These are phyloP conservation scores for Hyposmocoma kahamanoa DNA, from an alignment of 1,140 invertebrate species.

Conservation along the genomic window DNA sequence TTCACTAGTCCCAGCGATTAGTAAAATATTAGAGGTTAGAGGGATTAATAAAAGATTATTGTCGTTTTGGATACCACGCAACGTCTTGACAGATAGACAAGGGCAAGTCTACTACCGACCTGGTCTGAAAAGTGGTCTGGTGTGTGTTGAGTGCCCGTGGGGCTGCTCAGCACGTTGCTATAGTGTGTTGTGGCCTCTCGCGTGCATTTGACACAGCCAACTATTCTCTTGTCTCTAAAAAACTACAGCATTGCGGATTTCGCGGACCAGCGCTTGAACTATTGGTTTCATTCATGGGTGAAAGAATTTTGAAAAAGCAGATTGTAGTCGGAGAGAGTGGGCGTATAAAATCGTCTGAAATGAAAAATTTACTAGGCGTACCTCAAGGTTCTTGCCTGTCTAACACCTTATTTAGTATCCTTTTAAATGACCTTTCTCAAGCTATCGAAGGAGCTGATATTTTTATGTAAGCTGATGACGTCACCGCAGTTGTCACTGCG, in stretches of 20 bases:
- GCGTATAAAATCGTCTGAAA: not conserved
- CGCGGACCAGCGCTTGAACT: not conserved
- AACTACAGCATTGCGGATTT: constrained; percentile 1
- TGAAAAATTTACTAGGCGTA: not conserved
- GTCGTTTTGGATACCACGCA: not conserved
- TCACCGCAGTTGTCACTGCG: not conserved
- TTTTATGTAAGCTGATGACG: constrained; percentile 4
- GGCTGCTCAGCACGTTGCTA: not conserved
- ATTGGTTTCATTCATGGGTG: not conserved
- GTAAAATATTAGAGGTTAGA: not conserved
- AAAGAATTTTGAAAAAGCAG: not conserved
- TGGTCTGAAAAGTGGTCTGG: constrained; percentile 1
- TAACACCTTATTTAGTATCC: not conserved
- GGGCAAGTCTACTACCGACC: not conserved
- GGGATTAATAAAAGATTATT: not conserved
- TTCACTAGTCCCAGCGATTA: not conserved
- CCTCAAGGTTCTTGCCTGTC: constrained; percentile 5
- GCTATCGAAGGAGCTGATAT: not conserved
- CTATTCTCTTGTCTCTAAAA: not conserved
- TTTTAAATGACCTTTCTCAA: not conserved
- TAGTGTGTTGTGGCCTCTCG: constrained; percentile 3
- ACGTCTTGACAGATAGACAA: not conserved
- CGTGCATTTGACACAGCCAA: not conserved
- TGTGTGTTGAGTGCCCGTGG: constrained; percentile 2
- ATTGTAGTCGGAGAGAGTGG: not conserved